A percentile compares a stretch with the other conserved stretches of the same genome.
phyloP scores from a whole-genome alignment of 1,140 invertebrate genomes.

The Dolichoris vasculosae region DNA sequence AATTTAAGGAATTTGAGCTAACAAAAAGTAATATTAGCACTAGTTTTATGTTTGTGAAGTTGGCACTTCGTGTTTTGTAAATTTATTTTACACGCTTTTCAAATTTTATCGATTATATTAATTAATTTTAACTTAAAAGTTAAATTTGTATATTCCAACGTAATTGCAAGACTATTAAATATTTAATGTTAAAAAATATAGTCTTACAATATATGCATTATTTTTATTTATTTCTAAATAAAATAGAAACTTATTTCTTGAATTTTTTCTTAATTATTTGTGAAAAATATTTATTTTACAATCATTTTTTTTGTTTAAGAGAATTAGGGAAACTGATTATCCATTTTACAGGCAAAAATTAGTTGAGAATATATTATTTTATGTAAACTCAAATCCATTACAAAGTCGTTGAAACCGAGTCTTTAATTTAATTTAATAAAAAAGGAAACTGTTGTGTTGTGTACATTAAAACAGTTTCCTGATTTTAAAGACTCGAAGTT shows the following conservation, averaged over 20 bases:
- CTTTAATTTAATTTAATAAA: slow-evolving; percentile 9
- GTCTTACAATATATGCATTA: neutral
- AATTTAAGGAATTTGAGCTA: neutral
- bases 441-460: neutral
- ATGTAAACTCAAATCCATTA: slow-evolving; percentile 7
- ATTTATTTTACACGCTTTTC: neutral
- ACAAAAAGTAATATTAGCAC: slow-evolving; percentile 4
- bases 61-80: neutral
- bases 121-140: neutral
- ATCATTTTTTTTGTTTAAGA: neutral
- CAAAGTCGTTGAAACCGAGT: slow-evolving; percentile 22
- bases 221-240: neutral
- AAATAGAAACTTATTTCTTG: neutral
- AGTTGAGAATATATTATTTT: slow-evolving; percentile 20
- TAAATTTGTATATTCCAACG: neutral
- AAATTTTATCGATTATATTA: neutral
- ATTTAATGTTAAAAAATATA: neutral
- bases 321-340: neutral
- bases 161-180: neutral
- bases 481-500: neutral
- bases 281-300: neutral
- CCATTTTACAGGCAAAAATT: neutral
- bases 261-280: neutral
- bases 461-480: neutral
- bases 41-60: neutral